Conservation (phyloP, 2,113 vertebrate genomes). For the Nanorana parkeri region DNA sequence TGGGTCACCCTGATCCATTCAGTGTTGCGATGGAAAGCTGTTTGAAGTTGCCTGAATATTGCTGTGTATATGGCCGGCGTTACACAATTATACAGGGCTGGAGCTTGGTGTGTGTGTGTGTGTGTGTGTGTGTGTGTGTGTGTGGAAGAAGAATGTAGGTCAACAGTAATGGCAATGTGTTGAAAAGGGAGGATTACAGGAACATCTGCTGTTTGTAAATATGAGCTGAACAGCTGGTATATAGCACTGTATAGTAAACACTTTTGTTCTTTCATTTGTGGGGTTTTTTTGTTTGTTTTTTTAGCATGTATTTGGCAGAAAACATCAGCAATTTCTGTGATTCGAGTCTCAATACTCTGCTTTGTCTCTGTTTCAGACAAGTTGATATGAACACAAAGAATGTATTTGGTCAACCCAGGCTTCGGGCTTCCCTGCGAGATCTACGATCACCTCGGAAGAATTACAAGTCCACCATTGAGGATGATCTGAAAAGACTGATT, state of each 20-base stretch:
- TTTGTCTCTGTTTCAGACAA: conserved; percentile 70
- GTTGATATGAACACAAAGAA: conserved; percentile 85
- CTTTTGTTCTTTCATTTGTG: not conserved
- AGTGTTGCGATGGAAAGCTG: too few relatives aligned
- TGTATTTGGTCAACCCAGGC: conserved; percentile 88
- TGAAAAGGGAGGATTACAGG: conserved; percentile 13
- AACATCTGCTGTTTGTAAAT: conserved; percentile 7
- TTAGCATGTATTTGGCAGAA: too few relatives aligned
- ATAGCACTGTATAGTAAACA: not conserved
- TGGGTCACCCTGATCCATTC: too few relatives aligned
- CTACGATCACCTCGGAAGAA: conserved; percentile 86
- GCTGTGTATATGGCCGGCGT: not conserved
- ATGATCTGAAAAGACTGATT: conserved; percentile 91
- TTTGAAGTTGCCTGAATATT: too few relatives aligned
- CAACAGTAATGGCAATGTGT: not conserved
- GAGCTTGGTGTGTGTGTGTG: not conserved
- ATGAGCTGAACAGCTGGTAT: not conserved
- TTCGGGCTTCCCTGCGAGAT: conserved; percentile 88
- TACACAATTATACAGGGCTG: not conserved
- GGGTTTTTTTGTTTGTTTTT: not conserved
- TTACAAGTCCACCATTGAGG: conserved; percentile 90
- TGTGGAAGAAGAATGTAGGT: conserved; percentile 33
- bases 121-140: not conserved
- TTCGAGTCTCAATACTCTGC: not conserved
- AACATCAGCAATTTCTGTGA: not conserved